phyloP scores from a whole-genome alignment of 2,888 invertebrate species.

The Tubulanus polymorphus region DNA sequence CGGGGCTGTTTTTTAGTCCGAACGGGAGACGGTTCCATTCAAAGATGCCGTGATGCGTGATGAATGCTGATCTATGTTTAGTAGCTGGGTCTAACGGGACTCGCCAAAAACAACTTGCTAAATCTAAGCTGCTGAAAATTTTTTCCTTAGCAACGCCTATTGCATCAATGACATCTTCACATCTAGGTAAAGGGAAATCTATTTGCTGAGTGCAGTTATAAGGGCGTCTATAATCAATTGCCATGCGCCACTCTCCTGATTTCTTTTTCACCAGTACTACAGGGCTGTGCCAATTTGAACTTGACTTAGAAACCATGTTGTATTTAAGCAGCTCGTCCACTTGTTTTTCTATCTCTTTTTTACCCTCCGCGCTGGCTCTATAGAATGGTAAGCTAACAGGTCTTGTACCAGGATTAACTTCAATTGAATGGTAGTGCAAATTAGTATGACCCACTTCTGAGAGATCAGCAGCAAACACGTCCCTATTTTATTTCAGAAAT shows the following conservation, averaged over 20 bases:
- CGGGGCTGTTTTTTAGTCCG: slow-evolving; percentile 22
- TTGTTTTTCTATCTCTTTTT: slow-evolving; percentile 13
- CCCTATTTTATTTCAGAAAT: too few species aligned
- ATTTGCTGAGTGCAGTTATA: slow-evolving; percentile 18
- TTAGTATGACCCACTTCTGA: too few species aligned
- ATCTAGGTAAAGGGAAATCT: slow-evolving; percentile 16
- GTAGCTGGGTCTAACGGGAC: slow-evolving; percentile 15
- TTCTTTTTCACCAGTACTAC: slow-evolving; percentile 21
- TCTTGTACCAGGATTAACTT: slow-evolving; percentile 13
- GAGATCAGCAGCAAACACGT: too few species aligned
- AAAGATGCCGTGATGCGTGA: slow-evolving; percentile 18
- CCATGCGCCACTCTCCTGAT: slow-evolving; percentile 19
- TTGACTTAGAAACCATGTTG: slow-evolving; percentile 19
- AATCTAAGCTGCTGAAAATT: slow-evolving; percentile 17
- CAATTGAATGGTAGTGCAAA: too few species aligned
- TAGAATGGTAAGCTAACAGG: slow-evolving; percentile 15
- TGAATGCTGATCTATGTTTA: slow-evolving; percentile 20
- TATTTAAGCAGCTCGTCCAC: slow-evolving; percentile 18
- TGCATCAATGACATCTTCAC: slow-evolving; percentile 18
- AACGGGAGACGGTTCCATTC: slow-evolving; percentile 21
- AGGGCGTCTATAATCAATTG: slow-evolving; percentile 18
- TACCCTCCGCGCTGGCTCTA: slow-evolving; percentile 12
- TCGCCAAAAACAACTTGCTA: slow-evolving; percentile 17
- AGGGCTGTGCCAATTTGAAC: slow-evolving; percentile 17
- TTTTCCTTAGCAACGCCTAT: slow-evolving; percentile 12